phyloP scores from a whole-genome alignment of 2,113 vertebrate species.

The pig (Sus scrofa) region DNA sequence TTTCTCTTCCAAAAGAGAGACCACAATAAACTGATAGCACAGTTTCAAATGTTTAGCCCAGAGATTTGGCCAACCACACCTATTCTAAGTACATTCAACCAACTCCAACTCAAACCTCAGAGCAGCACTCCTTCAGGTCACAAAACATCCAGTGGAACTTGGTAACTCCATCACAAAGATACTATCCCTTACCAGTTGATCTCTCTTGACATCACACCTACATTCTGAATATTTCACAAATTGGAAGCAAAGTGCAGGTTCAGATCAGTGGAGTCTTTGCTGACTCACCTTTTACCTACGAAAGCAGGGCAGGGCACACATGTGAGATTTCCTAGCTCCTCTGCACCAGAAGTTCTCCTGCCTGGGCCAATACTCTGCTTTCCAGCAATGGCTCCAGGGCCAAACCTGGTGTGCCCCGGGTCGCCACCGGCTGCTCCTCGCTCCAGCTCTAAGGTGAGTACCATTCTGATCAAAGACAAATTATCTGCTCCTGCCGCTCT shows the following conservation, averaged over 20 bases:
- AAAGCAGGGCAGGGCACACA: background rate
- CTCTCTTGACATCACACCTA: background rate
- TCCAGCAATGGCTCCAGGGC: constrained; percentile 26
- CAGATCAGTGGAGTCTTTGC: no score
- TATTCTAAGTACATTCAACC: background rate
- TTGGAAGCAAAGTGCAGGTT: accelerated
- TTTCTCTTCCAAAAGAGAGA: background rate
- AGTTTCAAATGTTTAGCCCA: background rate
- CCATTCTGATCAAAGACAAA: constrained; percentile 25
- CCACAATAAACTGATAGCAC: background rate
- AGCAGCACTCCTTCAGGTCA: background rate
- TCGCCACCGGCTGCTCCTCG: background rate
- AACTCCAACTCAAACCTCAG: background rate
- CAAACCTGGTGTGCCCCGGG: no score
- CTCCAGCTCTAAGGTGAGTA: background rate
- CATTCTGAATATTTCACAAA: accelerated
- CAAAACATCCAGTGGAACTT: background rate
- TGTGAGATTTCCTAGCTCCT: accelerated
- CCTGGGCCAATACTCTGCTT: background rate
- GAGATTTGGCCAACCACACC: background rate
- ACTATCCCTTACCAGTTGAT: no score
- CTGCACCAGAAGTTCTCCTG: background rate
- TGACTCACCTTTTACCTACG: background rate
- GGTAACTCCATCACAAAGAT: constrained; percentile 19
- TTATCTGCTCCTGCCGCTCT: background rate